phyloP scores from a whole-genome alignment of 2,797 vertebrate genomes.

The Acipenser transmontanus region DNA sequence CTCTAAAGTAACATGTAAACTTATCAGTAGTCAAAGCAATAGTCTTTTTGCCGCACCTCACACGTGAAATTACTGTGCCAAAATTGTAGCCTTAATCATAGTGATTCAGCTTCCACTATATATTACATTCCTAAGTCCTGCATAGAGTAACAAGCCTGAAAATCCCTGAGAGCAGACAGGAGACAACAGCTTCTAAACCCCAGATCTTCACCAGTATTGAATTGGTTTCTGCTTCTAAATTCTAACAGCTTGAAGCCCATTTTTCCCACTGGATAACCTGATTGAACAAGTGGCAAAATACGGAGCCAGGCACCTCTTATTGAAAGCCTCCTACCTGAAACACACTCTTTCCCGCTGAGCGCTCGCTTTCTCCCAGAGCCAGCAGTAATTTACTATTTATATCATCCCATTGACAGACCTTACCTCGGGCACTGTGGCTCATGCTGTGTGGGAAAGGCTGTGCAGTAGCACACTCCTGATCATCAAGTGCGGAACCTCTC shows the following conservation, averaged over 20 bases:
- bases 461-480: neutral
- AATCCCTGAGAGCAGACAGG: neutral
- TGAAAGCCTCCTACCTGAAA: neutral
- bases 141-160: neutral
- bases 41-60: no score
- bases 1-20: no score
- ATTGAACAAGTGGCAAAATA: constrained; percentile 3
- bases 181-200: neutral
- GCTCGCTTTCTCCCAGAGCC: constrained; percentile 4
- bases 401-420: neutral
- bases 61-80: no score
- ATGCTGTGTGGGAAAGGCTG: neutral
- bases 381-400: constrained; percentile 28
- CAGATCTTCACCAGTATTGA: neutral
- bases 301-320: constrained; percentile 4
- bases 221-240: neutral
- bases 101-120: no score
- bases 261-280: neutral
- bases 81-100: no score
- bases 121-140: no score
- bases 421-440: neutral
- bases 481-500: no score
- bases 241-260: neutral
- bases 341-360: neutral
- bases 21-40: no score